Evolutionary conservation across 2,113 vertebrate species (phyloP), one percentile per base, ranked within the genome.

Genomic region (Hypocryptadius cinnamomeus): DNA sequence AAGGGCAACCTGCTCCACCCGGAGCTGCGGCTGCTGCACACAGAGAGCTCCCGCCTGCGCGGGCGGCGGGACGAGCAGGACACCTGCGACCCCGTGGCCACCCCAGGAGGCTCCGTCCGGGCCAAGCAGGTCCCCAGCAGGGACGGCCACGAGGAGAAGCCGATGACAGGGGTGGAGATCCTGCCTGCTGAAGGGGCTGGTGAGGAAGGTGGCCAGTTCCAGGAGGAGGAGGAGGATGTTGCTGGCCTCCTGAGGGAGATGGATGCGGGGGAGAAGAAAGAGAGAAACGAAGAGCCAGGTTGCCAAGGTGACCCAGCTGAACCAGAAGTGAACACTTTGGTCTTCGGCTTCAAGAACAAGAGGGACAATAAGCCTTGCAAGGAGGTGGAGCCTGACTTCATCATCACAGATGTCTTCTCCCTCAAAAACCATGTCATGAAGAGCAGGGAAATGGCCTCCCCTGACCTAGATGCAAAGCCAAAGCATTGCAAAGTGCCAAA

Each of bases 1-100:
- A 99, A 99, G 69, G 97, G 98, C 5, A 98, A 98, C 79, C 93
- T 98, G 71, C 97, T 98, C 14, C 98, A 98, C 45, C 98, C 98
- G 0, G 98, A 99, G 39, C 97, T 98, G 28, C 95, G 98, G 35
- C 97, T 98, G n/a, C 97, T 98, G 85, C 98, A 98, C 3, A 47
- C 98, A 0, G 96, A 96, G 51, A 94, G 86, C 8, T 94, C 97
- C 2, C 96, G 91, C 20, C 93, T 95, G 68, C 96, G 73, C 0
- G 73, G 96, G 0, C 89, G 81, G 10, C 96, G 95, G 28, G 98
- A 98, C 0, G 97, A 97, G 27, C 60, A 94, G 2, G 98, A 98
- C 64, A 48, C 93, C 57, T 92, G 93, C 0, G 91, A 96, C 68
- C 63, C 95, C 5, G 61, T 63, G 0, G 72, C 92, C 4, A 10